Conservation (phyloP, 2,888 invertebrate genomes). For the Strigamia maritima region DNA sequence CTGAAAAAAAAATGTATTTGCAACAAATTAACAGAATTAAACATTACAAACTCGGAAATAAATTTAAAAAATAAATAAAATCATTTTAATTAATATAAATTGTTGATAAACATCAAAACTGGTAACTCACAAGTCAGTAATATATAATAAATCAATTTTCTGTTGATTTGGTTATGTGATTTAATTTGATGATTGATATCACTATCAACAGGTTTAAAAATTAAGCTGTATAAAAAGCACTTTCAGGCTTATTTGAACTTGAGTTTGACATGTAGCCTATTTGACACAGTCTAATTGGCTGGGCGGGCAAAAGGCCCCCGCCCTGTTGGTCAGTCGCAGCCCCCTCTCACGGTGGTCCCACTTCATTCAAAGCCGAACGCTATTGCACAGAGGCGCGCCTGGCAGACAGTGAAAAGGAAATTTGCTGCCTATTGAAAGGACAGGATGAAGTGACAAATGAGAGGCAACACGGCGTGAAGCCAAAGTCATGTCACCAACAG, state of each 20-base stretch:
- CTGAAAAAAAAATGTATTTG: background rate
- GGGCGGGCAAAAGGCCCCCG: slow-evolving; percentile 35
- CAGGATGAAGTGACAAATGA: slow-evolving; percentile 34
- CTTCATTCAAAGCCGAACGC: slow-evolving; percentile 10
- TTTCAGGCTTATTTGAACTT: slow-evolving; percentile 8
- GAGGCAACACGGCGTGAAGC: slow-evolving; percentile 34
- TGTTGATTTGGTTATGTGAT: too few relatives aligned
- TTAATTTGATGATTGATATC: background rate
- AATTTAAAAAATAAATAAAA: too few relatives aligned
- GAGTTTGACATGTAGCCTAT: slow-evolving; percentile 24
- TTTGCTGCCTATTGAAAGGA: slow-evolving; percentile 25
- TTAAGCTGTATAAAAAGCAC: background rate
- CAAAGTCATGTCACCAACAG: slow-evolving; percentile 34
- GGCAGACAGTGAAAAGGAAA: slow-evolving; percentile 26
- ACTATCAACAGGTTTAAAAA: background rate
- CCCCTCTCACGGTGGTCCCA: slow-evolving; percentile 34
- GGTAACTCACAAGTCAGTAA: too few relatives aligned
- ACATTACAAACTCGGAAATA: too few relatives aligned
- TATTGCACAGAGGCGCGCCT: slow-evolving; percentile 34
- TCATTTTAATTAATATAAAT: too few relatives aligned
- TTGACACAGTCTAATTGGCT: slow-evolving; percentile 35
- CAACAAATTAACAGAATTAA: too few relatives aligned
- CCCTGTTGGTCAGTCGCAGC: slow-evolving; percentile 28
- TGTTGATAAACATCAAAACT: too few relatives aligned
- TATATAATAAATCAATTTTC: too few relatives aligned